A percentile compares a stretch with the other conserved stretches of the same genome.
Conservation (phyloP, 2,888 invertebrate species). For the Pycnomerus fuliginosus region DNA sequence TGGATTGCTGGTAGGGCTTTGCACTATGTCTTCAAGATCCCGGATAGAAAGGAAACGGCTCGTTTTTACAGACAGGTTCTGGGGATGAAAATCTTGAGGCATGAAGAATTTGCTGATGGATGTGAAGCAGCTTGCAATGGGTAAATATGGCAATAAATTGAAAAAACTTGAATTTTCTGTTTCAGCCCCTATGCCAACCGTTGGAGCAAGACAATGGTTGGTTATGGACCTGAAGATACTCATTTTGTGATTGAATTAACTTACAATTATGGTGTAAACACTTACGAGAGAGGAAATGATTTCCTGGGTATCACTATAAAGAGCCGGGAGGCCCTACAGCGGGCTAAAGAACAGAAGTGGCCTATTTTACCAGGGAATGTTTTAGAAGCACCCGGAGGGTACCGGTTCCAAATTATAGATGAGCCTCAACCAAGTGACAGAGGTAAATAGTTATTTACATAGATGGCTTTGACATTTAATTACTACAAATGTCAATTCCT, state of each 20-base stretch:
- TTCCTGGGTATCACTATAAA: constrained; percentile 83
- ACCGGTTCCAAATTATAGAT: constrained; percentile 79
- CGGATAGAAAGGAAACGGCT: constrained; percentile 80
- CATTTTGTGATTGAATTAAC: constrained; percentile 97
- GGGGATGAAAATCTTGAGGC: constrained; percentile 95
- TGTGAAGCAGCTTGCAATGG: constrained; percentile 98
- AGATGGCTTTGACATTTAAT: no score
- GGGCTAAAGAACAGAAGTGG: constrained; percentile 73
- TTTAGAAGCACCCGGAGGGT: constrained; percentile 88
- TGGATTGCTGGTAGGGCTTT: constrained; percentile 70
- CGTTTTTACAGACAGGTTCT: constrained; percentile 88
- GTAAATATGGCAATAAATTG: constrained; percentile 55
- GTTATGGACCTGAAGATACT: constrained; percentile 91
- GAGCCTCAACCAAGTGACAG: constrained; percentile 65
- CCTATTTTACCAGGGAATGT: constrained; percentile 65
- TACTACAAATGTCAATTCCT: no score
- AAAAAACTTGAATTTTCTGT: neutral
- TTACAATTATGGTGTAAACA: constrained; percentile 92
- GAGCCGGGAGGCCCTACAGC: constrained; percentile 72
- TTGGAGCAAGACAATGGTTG: constrained; percentile 99
- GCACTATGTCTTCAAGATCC: constrained; percentile 96
- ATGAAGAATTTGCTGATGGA: constrained; percentile 96
- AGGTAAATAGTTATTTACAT: no score
- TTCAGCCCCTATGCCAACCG: constrained; percentile 91
- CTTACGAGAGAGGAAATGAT: constrained; percentile 90